These are phyloP conservation scores for Parazoanthus atlanticus DNA, from an alignment of 92 coral and sea anemone genomes.

Conservation along the genomic window DNA sequence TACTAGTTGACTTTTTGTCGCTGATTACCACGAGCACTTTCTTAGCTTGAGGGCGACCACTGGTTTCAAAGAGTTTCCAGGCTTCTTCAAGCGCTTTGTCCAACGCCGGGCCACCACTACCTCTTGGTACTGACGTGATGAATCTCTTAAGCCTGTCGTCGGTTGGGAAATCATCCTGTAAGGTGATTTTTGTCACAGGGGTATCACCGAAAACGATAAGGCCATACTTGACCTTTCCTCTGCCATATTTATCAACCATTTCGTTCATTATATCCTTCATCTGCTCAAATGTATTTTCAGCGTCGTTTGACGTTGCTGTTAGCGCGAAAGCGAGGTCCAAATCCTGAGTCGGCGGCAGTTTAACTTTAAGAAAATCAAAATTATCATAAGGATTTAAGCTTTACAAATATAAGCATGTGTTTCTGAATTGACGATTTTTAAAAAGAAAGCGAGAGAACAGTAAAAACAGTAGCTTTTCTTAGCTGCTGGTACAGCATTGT, in stretches of 20 bases:
- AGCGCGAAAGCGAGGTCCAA: constrained; percentile 54
- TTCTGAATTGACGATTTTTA: too few relatives aligned
- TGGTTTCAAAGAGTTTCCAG: constrained; percentile 37
- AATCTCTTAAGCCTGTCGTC: constrained; percentile 35
- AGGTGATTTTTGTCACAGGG: constrained; percentile 38
- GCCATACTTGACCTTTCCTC: constrained; percentile 51
- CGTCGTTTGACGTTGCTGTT: constrained; percentile 52
- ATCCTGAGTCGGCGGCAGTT: constrained; percentile 46
- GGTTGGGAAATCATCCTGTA: constrained; percentile 23
- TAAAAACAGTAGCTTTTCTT: too few relatives aligned
- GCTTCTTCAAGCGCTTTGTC: constrained; percentile 57
- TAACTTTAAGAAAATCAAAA: neutral
- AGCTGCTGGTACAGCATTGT: too few relatives aligned
- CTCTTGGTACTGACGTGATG: constrained; percentile 41
- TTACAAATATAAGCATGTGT: too few relatives aligned
- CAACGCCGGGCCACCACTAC: constrained; percentile 43
- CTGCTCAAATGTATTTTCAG: constrained; percentile 42
- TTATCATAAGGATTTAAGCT: too few relatives aligned
- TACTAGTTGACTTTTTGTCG: constrained; percentile 75
- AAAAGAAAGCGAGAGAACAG: too few relatives aligned
- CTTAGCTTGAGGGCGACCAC: constrained; percentile 60
- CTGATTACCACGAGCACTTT: constrained; percentile 78
- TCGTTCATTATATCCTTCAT: constrained; percentile 48
- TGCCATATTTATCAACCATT: constrained; percentile 41
- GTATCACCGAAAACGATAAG: constrained; percentile 49